Percentiles rank a stretch among this genome's conserved stretches.
phyloP scores from a whole-genome alignment of 2,888 invertebrate genomes.

The Lithophane socia region DNA sequence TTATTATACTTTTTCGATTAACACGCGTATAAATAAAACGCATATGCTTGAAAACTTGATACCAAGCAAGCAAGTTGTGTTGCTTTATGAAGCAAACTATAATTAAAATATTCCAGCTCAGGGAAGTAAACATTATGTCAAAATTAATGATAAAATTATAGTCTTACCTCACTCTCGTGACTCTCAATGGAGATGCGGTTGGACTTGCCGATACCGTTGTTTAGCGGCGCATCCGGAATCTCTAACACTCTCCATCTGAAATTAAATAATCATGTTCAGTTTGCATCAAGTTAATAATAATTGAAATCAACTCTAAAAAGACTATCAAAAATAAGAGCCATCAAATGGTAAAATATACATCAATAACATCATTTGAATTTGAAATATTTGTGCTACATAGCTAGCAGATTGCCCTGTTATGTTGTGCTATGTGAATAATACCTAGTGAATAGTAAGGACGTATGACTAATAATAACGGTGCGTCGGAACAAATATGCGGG shows the following conservation, averaged over 20 bases:
- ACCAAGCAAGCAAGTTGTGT: background rate
- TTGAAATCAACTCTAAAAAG: background rate
- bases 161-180: constrained; percentile 83
- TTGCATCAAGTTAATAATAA: background rate
- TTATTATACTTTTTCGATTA: background rate
- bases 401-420: constrained; percentile 9
- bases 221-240: constrained; percentile 85
- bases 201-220: constrained; percentile 83
- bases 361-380: constrained; percentile 13
- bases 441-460: constrained; percentile 9
- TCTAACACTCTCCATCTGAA: constrained; percentile 94
- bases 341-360: constrained; percentile 10
- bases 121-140: background rate
- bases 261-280: constrained; percentile 22
- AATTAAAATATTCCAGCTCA: background rate
- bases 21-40: background rate
- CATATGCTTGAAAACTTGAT: background rate
- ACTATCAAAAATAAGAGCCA: background rate
- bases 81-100: background rate
- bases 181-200: constrained; percentile 79
- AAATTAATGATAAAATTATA: background rate
- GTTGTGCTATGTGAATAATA: constrained; percentile 24
- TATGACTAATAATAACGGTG: constrained; percentile 20
- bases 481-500: constrained; percentile 15
- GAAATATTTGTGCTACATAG: background rate